Evolutionary conservation across 1,140 invertebrate species (phyloP), one percentile per base, ranked within the genome.

Genomic region (Pollicipes pollicipes): DNA sequence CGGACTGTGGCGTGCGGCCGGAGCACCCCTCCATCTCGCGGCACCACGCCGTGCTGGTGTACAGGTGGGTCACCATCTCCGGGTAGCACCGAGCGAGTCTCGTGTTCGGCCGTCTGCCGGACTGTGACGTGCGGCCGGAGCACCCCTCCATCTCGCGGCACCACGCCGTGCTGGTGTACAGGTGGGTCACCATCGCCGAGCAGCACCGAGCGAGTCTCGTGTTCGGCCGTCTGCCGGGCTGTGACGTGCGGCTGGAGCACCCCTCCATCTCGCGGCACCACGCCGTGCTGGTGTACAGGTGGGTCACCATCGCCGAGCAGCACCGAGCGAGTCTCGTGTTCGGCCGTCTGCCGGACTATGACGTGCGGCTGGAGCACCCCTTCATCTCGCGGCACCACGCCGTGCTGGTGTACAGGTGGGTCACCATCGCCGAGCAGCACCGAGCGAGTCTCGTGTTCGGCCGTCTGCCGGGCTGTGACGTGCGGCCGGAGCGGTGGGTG

Each of bases 11-110:
- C 82, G 82, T 98, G 69, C 79, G 84, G 0, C 85, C 95, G 82
- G 90, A 92, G 27, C 91, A 97, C 84, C 92, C 91, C 0, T 93
- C 91, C 8, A 85, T 95, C 68, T 96, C 93, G 28, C 17, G 17
- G 64, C n/a, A 24, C 2, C 66, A 28, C 27, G 28, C 45, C 68
- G 6, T 37, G 10, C 45, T 26, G 26, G 26, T n/a, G 29, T 27
- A 58, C 45, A 58, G 45, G 45, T 26, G 13, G 66, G 16, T 31
- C 66, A 35, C 4, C 4, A 16, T 35, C 32, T 4, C 4, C 16
- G 32, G 16, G 32, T 35, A 4, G 30, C 8, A 64, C 24, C 30
- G 30, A 8, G 28, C 35, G 17, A 63, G 28, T 24, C 13, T n/a
- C 35, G 35, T 28, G 30, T 58, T 32, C 6, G 0, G n/a, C 37